Base-by-base conservation (phyloP, 2,797 vertebrate genomes). In the Salarias fasciatus region DNA sequence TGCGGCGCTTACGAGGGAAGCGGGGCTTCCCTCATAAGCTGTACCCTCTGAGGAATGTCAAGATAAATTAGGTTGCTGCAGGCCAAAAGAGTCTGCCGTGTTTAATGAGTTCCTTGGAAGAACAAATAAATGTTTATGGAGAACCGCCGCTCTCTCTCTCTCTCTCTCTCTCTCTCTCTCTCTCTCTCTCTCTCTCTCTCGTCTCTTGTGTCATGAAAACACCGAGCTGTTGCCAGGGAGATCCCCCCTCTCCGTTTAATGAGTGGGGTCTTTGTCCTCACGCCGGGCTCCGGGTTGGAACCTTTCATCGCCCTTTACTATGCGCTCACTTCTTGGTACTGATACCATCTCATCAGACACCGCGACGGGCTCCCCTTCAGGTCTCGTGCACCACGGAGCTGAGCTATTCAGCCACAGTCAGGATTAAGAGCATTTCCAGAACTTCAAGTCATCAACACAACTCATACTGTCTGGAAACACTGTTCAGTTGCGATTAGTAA, bases 121-220 rank as follows among this genome's bases (percentile, higher is more conserved):
- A 77, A 80, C 72, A 85, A 74, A 80, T 80, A 80, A 59, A 69
- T 81, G 64, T 82, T 86, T 80, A 81, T 84, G 65, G 83, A 74
- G 57, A 75, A n/a, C 48, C 9, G 59, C 61, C 40, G 50, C 48
- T 67, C 8, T 60, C 71, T 72, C 64, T n/a, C 55, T 8, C 30
- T 56, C 45, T 66, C 74, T 41, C 56, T 42, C 74, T 41, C 56
- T 42, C 48, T 67, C 8, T 60, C 71, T 72, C 64, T n/a, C 55
- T 8, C 30, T 56, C 45, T 66, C 74, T 41, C 56, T 42, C n/a
- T 5, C 46, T 73, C 58, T 45, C 35, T 36, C 44, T 52, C 45
- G 15, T 7, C 0, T 38, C 46, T 43, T 55, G 43, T 60, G 72
- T 68, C 62, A 79, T 78, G 67, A 65, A 79, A 78, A 71, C 59